phyloP scores from a whole-genome alignment of 2,113 vertebrate species.

The Galemys pyrenaicus region DNA sequence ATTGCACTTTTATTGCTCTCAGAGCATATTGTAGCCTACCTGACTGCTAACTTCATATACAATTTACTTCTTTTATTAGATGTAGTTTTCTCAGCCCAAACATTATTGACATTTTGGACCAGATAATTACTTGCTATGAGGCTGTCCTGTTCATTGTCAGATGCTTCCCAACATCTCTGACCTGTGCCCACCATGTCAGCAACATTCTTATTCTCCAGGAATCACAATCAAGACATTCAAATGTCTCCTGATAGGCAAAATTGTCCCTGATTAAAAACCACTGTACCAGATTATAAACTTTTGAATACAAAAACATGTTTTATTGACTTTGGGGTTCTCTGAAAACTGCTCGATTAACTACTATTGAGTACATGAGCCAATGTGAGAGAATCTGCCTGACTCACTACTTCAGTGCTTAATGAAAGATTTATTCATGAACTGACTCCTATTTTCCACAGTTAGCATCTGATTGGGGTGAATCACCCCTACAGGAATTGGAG shows the following conservation, averaged over 20 bases:
- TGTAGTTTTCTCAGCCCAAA: not conserved
- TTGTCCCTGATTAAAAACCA: not conserved
- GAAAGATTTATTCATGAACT: not conserved
- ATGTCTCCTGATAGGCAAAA: not conserved
- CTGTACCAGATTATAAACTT: not conserved
- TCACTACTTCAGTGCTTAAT: not conserved
- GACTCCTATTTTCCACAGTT: not conserved
- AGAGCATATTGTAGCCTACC: not conserved
- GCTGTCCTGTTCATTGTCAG: not conserved
- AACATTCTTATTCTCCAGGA: not conserved
- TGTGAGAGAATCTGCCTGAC: not conserved
- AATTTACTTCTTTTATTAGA: not conserved
- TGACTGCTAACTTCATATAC: constrained; percentile 16
- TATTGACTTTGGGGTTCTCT: not conserved
- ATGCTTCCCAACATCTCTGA: not conserved
- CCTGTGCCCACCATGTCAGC: not conserved
- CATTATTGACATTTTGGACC: not conserved
- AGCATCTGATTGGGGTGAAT: not conserved
- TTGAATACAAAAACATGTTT: not conserved
- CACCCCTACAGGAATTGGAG: not conserved
- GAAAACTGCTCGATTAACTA: not conserved
- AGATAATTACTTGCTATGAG: not conserved
- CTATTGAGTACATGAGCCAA: not conserved
- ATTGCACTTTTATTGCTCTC: not conserved
- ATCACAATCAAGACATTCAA: not conserved